Base-by-base conservation (phyloP, 53 echinoderm and acorn worm genomes). In the Arbacia lixula region DNA sequence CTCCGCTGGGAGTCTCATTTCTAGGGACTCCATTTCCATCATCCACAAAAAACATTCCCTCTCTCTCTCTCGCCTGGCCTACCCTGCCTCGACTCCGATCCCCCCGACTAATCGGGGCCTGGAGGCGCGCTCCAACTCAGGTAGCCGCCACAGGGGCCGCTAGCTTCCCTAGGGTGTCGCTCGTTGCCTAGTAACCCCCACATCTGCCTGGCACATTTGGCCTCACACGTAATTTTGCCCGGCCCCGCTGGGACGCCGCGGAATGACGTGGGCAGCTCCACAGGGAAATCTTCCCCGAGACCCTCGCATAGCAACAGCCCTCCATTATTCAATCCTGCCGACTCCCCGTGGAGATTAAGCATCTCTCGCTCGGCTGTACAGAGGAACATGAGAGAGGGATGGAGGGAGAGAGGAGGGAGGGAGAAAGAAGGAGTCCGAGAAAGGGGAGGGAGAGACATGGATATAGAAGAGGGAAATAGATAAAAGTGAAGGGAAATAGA, bases 161-260 rank as follows among this genome's bases (percentile, higher is more conserved):
- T 28, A 4, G 33, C 30, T 29, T 81, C 64, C 82, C 82, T 6
- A 28, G 82, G 50, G 62, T 62, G 82, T 41, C 33, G 42, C 34
- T 27, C 32, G 82, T 46, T 81, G 42, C 50, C 64, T 30, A 32
- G 82, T 32, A 32, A 81, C 49, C 63, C 64, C 35, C 82, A 63
- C 82, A 81, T 81, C 82, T 81, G 82, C 64, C 82, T 63, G 62
- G 63, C 82, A 81, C 64, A 81, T 81, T 81, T 61, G 82, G 82
- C 82, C 82, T 81, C 82, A 42, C 82, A 81, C 82, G 82, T 81
- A 81, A 81, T 81, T 81, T 63, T 43, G 82, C 49, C 82, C 30
- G 64, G 43, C 39, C 64, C 82, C 50, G 50, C 49, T 32, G 82
- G 82, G 52, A 46, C 22, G 3, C 65, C 6, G 64, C 82, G 49